These are phyloP conservation scores for Microcebus jonahi DNA, from an alignment of 2,113 vertebrate genomes.

Conservation along the genomic window DNA sequence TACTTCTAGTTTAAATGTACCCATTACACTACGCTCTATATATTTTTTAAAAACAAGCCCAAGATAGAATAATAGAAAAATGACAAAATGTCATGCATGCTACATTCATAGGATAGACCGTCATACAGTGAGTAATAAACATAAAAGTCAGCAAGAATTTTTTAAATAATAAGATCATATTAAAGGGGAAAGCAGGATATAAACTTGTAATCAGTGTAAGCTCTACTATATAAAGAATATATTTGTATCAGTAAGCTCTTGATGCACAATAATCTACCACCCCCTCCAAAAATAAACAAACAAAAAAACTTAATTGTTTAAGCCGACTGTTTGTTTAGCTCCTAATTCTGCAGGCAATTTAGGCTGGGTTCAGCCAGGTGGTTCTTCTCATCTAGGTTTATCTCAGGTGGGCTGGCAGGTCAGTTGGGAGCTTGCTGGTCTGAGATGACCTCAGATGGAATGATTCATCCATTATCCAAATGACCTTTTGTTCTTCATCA, in stretches of 20 bases:
- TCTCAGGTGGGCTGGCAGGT: background rate
- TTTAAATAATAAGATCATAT: background rate
- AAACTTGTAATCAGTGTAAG: background rate
- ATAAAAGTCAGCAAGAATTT: background rate
- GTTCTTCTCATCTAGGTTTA: background rate
- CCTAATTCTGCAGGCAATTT: background rate
- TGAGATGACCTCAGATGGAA: background rate
- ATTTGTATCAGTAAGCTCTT: background rate
- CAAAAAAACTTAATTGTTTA: background rate
- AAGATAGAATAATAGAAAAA: background rate
- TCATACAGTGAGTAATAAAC: background rate
- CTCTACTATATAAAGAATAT: background rate
- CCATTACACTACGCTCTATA: background rate
- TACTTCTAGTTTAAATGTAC: background rate
- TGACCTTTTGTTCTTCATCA: background rate
- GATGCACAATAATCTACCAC: background rate
- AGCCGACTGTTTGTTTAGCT: background rate
- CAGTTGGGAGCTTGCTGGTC: background rate
- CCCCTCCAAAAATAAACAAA: background rate
- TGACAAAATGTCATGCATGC: background rate
- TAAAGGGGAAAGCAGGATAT: background rate
- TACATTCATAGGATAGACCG: background rate
- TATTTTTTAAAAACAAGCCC: background rate
- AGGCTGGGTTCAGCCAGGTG: background rate
- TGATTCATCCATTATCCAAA: background rate